These are phyloP conservation scores for Epizoanthus ramosus DNA, from an alignment of 92 coral and sea anemone species.

Conservation along the genomic window DNA sequence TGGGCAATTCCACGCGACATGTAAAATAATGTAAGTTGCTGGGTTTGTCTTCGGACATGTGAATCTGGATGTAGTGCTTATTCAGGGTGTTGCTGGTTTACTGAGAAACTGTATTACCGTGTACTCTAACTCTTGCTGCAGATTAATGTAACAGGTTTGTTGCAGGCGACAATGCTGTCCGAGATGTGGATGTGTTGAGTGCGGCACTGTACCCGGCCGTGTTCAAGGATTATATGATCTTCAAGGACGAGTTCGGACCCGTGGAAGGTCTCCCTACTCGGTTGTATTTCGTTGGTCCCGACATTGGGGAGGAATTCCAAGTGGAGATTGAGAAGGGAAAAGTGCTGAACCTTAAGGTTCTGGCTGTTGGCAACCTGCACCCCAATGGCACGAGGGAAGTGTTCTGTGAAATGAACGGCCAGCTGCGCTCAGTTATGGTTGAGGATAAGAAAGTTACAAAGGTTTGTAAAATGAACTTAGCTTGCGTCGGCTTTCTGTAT, in stretches of 20 bases:
- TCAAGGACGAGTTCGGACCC: conserved; percentile 94
- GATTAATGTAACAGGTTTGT: neutral
- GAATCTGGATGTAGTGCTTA: neutral
- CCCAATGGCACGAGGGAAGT: conserved; percentile 93
- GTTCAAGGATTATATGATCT: conserved; percentile 87
- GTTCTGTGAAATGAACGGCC: conserved; percentile 99
- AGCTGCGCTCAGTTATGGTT: conserved; percentile 89
- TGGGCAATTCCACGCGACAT: no score
- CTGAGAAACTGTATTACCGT: neutral
- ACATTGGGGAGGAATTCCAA: conserved; percentile 95
- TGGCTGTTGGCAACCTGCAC: conserved; percentile 90
- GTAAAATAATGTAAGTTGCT: no score
- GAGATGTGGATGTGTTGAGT: conserved; percentile 92
- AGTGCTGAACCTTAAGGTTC: conserved; percentile 80
- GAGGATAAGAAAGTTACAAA: conserved; percentile 87
- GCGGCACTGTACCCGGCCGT: conserved; percentile 96
- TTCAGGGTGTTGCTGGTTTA: neutral
- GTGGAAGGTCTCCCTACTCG: conserved; percentile 92
- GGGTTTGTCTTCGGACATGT: neutral
- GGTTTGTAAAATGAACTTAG: conserved; percentile 50
- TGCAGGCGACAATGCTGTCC: conserved; percentile 75
- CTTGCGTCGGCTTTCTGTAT: neutral
- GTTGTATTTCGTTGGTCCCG: conserved; percentile 95
- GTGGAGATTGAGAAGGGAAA: conserved; percentile 93
- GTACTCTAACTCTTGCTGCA: neutral